These are phyloP conservation scores for Drosophila parvula DNA, from an alignment of 1,140 invertebrate species.

Conservation along the genomic window DNA sequence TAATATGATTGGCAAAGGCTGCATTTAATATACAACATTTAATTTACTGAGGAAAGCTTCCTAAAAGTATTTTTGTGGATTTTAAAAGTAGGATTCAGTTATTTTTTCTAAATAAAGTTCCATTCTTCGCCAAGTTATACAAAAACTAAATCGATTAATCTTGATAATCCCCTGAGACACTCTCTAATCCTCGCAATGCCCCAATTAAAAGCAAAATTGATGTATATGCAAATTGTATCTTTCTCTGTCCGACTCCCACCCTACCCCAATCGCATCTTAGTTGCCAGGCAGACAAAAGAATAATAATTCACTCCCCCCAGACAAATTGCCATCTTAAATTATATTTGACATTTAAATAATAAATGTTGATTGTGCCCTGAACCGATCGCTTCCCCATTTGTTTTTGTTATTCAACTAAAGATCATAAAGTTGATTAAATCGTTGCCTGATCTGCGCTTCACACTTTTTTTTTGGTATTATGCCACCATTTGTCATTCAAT, in stretches of 20 bases:
- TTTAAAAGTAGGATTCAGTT: too few species aligned
- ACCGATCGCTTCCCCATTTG: conserved; percentile 24
- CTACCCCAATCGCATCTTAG: conserved; percentile 34
- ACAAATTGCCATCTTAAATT: conserved; percentile 64
- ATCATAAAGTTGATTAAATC: conserved; percentile 30
- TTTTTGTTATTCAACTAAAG: neutral
- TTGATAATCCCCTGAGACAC: neutral
- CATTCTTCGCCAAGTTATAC: neutral
- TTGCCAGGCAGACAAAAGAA: conserved; percentile 28
- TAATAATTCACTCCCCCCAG: conserved; percentile 47
- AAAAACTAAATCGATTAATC: neutral
- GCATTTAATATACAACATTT: neutral
- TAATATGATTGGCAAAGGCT: neutral
- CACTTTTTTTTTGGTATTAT: conserved; percentile 23
- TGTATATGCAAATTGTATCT: conserved; percentile 46
- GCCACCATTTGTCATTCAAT: conserved; percentile 44
- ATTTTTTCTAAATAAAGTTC: neutral
- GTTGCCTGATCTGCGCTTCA: conserved; percentile 15
- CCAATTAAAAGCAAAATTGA: conserved; percentile 33
- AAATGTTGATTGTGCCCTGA: conserved; percentile 52
- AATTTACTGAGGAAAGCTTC: too few species aligned
- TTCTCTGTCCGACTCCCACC: neutral
- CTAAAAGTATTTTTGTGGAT: too few species aligned
- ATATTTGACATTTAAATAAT: conserved; percentile 69
- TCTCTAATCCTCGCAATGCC: neutral